Evolutionary conservation across 2,888 invertebrate species (phyloP).

Genomic region (Blera fallax): DNA sequence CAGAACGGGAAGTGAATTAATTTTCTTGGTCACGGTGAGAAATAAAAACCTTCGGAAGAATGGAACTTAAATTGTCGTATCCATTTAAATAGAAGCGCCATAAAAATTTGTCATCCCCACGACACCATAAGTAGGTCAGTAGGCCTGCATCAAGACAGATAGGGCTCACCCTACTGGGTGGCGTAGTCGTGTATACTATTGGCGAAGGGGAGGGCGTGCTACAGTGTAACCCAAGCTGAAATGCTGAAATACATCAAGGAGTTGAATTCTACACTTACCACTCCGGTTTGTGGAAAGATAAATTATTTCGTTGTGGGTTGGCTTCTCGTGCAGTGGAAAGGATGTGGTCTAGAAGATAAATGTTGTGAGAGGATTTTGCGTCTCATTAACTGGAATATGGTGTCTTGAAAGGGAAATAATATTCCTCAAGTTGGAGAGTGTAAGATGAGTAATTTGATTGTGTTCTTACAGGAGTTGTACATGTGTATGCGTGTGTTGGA

Average conservation of each 20-base stretch:
- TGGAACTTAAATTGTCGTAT: conserved; percentile 16
- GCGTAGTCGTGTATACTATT: background rate
- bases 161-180: background rate
- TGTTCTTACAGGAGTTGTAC: background rate
- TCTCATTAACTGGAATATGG: conserved; percentile 38
- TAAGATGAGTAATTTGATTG: conserved; percentile 6
- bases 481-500: background rate
- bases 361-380: conserved; percentile 25
- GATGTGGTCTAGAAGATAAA: background rate
- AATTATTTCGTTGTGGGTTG: background rate
- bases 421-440: background rate
- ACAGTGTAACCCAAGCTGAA: background rate
- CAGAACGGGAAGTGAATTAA: background rate
- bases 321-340: background rate
- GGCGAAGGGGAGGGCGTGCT: background rate
- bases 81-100: conserved; percentile 29
- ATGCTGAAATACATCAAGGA: conserved; percentile 6
- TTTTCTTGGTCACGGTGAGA: background rate
- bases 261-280: conserved; percentile 32
- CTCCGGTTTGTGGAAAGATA: background rate
- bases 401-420: background rate
- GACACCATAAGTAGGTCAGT: conserved; percentile 27
- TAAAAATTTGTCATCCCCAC: conserved; percentile 26
- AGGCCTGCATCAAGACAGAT: conserved; percentile 30
- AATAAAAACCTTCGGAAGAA: background rate